phyloP scores from a whole-genome alignment of 2,888 invertebrate genomes.

The Luffia ferchaultella region DNA sequence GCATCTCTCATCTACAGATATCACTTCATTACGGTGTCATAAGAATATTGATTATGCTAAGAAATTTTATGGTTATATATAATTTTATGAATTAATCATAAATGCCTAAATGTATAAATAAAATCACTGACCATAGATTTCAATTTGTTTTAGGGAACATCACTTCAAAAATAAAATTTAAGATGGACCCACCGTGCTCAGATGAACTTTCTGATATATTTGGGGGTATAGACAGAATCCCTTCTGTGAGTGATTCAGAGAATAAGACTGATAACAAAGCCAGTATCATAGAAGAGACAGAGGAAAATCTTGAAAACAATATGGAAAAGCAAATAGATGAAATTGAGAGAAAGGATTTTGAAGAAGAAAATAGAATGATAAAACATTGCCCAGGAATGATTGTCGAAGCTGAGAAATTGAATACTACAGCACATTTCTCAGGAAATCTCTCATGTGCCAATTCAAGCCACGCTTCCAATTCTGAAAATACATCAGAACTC shows the following conservation, averaged over 20 bases:
- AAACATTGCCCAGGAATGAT: slow-evolving; percentile 49
- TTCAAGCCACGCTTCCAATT: slow-evolving; percentile 47
- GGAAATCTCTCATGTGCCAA: slow-evolving; percentile 42
- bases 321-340: slow-evolving; percentile 33
- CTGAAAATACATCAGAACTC: slow-evolving; percentile 47
- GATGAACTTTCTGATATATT: slow-evolving; percentile 37
- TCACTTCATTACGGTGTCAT: no score
- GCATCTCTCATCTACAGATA: no score
- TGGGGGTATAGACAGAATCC: slow-evolving; percentile 29
- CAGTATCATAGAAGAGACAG: slow-evolving; percentile 25
- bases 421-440: slow-evolving; percentile 31
- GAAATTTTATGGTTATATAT: no score
- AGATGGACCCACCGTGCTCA: slow-evolving; percentile 56
- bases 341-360: slow-evolving; percentile 52
- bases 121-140: no score
- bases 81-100: no score
- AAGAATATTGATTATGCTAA: no score
- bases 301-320: slow-evolving; percentile 10
- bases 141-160: slow-evolving; percentile 17
- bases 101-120: no score
- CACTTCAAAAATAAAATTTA: not conserved
- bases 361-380: slow-evolving; percentile 51
- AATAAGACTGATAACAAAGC: slow-evolving; percentile 36
- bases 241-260: slow-evolving; percentile 34
- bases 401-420: slow-evolving; percentile 36